Evolutionary conservation across 2,888 invertebrate species (phyloP), one percentile per base, ranked within the genome.

Genomic region (Polyommatus icarus): DNA sequence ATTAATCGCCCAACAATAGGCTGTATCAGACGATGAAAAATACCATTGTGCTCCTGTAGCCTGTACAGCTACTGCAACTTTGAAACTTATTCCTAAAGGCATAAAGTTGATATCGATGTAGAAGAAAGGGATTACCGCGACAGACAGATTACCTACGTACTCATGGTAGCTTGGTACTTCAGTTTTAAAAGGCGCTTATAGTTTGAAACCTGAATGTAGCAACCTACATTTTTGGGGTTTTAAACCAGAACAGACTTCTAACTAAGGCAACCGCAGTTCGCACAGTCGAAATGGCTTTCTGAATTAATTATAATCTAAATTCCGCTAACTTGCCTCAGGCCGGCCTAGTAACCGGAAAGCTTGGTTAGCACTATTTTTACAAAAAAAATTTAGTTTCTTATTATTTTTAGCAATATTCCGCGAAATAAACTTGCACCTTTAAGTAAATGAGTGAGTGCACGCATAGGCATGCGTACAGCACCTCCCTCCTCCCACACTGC

Each of bases 21-120:
- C 78, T 77, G 79, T 81, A 80, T 78, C 80, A 71, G 77, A 46
- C 80, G 76, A 57, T 76, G 80, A 79, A 81, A 80, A 81, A 81
- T 76, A 80, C 67, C 67, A 29, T 29, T 67, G 67, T 67, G 24
- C 12, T 67, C 32, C 67, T 67, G 24, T 67, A 67, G 4, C 15
- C 67, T 67, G 29, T 32, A 29, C 29, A 29, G 67, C 5, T 12
- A 32, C 29, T 15, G 12, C 5, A 67, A 3, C 29, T 29, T 32
- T 67, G 29, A 32, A 67, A 1, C 67, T 67, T 67, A 67, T 67
- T 32, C 1, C 1, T 1, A 18, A 6, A 6, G 1, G 3, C 3
- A 32, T 32, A 67, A 7, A 6, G 32, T 67, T 15, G 67, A 32
- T 12, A 15, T 18, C 12, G 67, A 12, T 67, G 67, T 15, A 15